Percentiles rank a stretch among this genome's conserved stretches.
These are phyloP conservation scores for Eulacestoma nigropectus DNA, from an alignment of 2,113 vertebrate species.

Conservation along the genomic window DNA sequence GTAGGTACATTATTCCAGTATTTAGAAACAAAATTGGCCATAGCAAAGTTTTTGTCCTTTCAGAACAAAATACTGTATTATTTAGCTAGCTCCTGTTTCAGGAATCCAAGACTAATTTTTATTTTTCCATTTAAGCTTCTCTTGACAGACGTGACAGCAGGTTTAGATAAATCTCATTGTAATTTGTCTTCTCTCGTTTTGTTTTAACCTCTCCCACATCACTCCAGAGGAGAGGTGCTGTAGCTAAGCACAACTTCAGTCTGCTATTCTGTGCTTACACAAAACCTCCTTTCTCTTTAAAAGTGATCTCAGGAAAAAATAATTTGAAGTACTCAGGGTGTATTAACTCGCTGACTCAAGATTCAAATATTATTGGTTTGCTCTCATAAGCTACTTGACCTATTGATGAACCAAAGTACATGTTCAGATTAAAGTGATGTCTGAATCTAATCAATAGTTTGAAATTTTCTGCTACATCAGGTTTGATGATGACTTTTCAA, in stretches of 20 bases:
- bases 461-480: conserved; percentile 55
- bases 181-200: neutral
- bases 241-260: neutral
- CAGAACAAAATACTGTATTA: neutral
- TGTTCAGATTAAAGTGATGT: conserved; percentile 9
- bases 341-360: neutral
- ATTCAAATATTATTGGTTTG: neutral
- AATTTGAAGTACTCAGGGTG: neutral
- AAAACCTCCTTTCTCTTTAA: neutral
- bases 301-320: neutral
- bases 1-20: neutral
- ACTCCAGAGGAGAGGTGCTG: neutral
- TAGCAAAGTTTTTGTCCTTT: neutral
- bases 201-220: neutral
- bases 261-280: neutral
- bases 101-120: neutral
- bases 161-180: neutral
- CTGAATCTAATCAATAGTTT: conserved; percentile 32
- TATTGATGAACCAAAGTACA: neutral
- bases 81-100: neutral
- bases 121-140: neutral
- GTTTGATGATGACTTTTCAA: conserved; percentile 40
- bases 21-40: neutral
- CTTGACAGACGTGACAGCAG: neutral
- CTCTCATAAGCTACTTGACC: neutral